Conservation (phyloP, 2,888 invertebrate species). For the Ormyrus thymus region DNA sequence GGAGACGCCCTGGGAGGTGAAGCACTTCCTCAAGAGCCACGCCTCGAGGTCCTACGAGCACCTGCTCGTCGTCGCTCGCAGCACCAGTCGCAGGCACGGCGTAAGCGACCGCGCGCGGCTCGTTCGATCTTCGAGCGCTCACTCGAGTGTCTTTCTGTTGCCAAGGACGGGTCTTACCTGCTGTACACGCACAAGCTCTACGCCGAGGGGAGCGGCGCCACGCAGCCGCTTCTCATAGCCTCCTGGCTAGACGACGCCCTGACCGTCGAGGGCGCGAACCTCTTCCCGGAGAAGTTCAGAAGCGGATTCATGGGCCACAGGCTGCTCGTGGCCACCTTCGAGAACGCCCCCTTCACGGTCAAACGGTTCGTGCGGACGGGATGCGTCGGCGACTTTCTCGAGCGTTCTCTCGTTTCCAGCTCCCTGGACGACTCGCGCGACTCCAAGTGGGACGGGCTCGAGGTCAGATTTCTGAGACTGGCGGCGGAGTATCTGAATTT, state of each 20-base stretch:
- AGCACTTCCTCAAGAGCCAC: constrained; percentile 81
- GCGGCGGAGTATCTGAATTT: constrained; percentile 83
- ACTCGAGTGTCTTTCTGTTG: neutral
- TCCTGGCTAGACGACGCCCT: constrained; percentile 83
- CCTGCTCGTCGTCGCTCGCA: constrained; percentile 82
- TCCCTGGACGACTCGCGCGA: constrained; percentile 74
- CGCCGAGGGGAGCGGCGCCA: constrained; percentile 84
- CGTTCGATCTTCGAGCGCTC: too few species aligned
- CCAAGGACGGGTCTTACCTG: constrained; percentile 82
- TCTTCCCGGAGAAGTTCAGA: constrained; percentile 83
- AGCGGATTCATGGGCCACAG: constrained; percentile 85
- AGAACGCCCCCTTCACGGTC: constrained; percentile 86
- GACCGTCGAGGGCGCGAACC: constrained; percentile 77
- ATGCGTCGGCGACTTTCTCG: neutral
- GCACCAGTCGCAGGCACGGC: constrained; percentile 75
- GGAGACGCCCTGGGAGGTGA: constrained; percentile 85
- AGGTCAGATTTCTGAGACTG: constrained; percentile 81
- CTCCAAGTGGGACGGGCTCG: constrained; percentile 84
- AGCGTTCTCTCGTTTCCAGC: neutral
- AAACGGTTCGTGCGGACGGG: too few species aligned
- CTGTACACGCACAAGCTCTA: constrained; percentile 85
- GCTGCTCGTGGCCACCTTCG: constrained; percentile 81
- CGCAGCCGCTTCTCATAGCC: constrained; percentile 81
- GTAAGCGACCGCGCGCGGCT: constrained; percentile 54
- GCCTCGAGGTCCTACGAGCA: constrained; percentile 82